Base-by-base conservation (phyloP, 2,797 vertebrate genomes). In the Chanos chanos region DNA sequence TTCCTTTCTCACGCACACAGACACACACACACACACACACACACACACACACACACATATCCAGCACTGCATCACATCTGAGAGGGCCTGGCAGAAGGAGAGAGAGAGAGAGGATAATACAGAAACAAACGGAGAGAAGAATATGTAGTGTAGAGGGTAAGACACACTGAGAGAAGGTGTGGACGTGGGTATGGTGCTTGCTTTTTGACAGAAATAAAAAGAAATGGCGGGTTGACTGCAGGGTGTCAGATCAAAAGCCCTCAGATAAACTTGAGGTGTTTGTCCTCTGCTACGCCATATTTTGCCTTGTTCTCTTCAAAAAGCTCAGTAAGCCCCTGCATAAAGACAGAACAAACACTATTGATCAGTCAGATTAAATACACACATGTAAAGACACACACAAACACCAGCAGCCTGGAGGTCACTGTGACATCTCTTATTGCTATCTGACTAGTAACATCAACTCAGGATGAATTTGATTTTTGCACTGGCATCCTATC, bases 241-340 rank as follows among this genome's bases (percentile, higher is more conserved):
- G n/a, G n/a, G n/a, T n/a, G n/a, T n/a, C n/a, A n/a, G n/a, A n/a
- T n/a, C n/a, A n/a, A n/a, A n/a, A n/a, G n/a, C n/a, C 30, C 10
- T 71, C 75, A 89, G 6, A 71, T 87, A 59, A 87, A 85, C 5
- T 37, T 70, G 3, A 89, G 84, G 51, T 87, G 84, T 34, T 85
- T 81, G 36, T 86, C 49, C 1, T 78, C 52, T 0, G 61, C 25
- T 4, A 91, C 39, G 5, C 89, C 84, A 0, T 77, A 91, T 21
- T 19, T 48, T 2, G 50, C 66, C 64, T 92, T 92, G 78, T 93
- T 81, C 1, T 84, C 67, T 33, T 93, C 87, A 0, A 91, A 92
- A 22, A 92, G 71, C 1, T 85, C 66, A 0, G 54, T 79, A 13
- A 93, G 75, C 6, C 66, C 83, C 45, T 74, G 12, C 13, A 27